These are phyloP conservation scores for Diabrotica balteata DNA, from an alignment of 2,888 invertebrate species.

Conservation along the genomic window DNA sequence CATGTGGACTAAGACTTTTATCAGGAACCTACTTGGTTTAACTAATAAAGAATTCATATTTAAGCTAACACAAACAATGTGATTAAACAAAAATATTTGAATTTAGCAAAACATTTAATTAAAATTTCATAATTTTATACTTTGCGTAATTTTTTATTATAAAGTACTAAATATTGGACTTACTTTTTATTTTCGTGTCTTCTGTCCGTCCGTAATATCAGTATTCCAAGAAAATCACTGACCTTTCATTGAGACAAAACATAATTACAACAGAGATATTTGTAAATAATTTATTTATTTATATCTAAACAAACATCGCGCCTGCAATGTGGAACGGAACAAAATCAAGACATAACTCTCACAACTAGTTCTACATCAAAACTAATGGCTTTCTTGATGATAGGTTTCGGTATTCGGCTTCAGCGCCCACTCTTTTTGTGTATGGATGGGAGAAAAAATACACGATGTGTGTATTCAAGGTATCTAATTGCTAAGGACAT, in stretches of 20 bases:
- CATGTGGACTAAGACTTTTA: too few species aligned
- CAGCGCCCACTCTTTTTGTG: conserved; percentile 4
- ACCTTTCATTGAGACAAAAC: too few species aligned
- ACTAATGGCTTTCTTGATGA: conserved; percentile 11
- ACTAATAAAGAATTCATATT: too few species aligned
- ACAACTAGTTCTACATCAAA: conserved; percentile 8
- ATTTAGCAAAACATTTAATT: too few species aligned
- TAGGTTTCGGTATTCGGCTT: neutral
- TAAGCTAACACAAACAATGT: too few species aligned
- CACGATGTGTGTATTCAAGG: neutral
- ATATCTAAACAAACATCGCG: conserved; percentile 1
- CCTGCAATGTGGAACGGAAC: conserved; percentile 7
- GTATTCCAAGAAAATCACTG: too few species aligned
- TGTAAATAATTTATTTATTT: conserved; percentile 1
- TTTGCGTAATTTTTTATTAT: too few species aligned
- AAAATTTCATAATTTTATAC: too few species aligned
- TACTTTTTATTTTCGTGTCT: neutral
- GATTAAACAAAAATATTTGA: too few species aligned
- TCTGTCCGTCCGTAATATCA: too few species aligned
- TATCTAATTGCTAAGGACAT: too few species aligned
- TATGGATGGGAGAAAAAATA: neutral
- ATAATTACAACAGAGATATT: neutral
- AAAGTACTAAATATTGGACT: neutral
- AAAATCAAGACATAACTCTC: conserved; percentile 7
- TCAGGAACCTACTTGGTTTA: too few species aligned